Percentiles rank a stretch among this genome's conserved stretches.
Evolutionary conservation across 2,888 invertebrate species (phyloP).

Genomic region (Hipparchia sbordonii): DNA sequence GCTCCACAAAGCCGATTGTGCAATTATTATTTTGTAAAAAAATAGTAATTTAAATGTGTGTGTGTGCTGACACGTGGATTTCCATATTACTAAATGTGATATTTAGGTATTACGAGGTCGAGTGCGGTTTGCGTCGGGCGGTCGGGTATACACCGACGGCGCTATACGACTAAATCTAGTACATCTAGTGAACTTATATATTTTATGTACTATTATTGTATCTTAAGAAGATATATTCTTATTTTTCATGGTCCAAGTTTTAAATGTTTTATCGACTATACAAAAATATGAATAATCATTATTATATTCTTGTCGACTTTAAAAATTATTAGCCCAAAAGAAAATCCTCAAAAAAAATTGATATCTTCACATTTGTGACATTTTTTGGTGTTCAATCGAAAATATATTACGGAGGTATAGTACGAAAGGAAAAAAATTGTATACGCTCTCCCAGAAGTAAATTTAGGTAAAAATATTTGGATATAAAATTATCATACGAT

Average conservation of each 20-base stretch:
- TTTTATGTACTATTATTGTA: constrained; percentile 83
- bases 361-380: constrained; percentile 80
- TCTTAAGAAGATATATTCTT: constrained; percentile 83
- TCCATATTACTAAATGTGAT: constrained; percentile 84
- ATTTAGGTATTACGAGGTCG: constrained; percentile 82
- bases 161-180: constrained; percentile 53
- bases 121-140: constrained; percentile 70
- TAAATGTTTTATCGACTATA: constrained; percentile 84
- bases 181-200: constrained; percentile 79
- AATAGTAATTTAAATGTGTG: constrained; percentile 76
- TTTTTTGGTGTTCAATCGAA: constrained; percentile 82
- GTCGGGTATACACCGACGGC: constrained; percentile 64
- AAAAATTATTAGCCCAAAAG: constrained; percentile 76
- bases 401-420: constrained; percentile 68
- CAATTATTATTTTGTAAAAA: constrained; percentile 83
- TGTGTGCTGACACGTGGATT: constrained; percentile 81
- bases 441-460: constrained; percentile 80
- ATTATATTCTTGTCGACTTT: constrained; percentile 82
- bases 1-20: constrained; percentile 75
- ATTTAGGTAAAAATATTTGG: constrained; percentile 80
- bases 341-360: constrained; percentile 73
- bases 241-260: constrained; percentile 84
- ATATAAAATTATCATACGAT: constrained; percentile 79
- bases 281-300: constrained; percentile 82
- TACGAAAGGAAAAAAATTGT: constrained; percentile 76